Conservation (phyloP, 2,113 vertebrate species). For the Spea multiplicata region DNA sequence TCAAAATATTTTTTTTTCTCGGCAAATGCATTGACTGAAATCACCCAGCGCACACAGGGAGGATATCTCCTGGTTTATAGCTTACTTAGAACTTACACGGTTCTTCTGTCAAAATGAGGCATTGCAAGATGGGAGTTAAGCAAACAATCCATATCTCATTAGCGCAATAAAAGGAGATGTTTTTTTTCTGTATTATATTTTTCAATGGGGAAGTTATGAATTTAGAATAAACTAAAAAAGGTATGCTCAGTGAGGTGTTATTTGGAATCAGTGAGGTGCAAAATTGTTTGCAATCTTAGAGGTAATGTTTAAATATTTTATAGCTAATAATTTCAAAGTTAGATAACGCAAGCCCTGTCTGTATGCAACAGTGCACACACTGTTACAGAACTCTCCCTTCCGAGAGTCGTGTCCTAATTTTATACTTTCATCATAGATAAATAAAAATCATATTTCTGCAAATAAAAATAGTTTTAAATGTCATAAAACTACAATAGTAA, state of each 20-base stretch:
- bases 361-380: not conserved
- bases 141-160: slow-evolving; percentile 46
- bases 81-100: slow-evolving; percentile 44
- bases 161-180: slow-evolving; percentile 41
- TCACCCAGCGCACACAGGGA: slow-evolving; percentile 29
- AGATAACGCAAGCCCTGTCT: slow-evolving; percentile 28
- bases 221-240: slow-evolving; percentile 18
- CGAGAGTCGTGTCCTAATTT: too few relatives aligned
- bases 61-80: slow-evolving; percentile 40
- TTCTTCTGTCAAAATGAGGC: slow-evolving; percentile 43
- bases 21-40: slow-evolving; percentile 36
- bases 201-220: slow-evolving; percentile 20
- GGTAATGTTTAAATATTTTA: slow-evolving; percentile 39
- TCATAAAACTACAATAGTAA: too few relatives aligned
- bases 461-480: slow-evolving; percentile 5
- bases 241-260: slow-evolving; percentile 29
- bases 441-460: not conserved
- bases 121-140: slow-evolving; percentile 44
- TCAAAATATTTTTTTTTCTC: slow-evolving; percentile 22
- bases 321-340: slow-evolving; percentile 33
- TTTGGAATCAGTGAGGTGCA: slow-evolving; percentile 33
- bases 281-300: slow-evolving; percentile 32
- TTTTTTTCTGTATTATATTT: slow-evolving; percentile 34
- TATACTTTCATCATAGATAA: too few relatives aligned
- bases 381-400: slow-evolving; percentile 7